These are phyloP conservation scores for Drosophila repleta DNA, from an alignment of 1,140 invertebrate species.

Conservation along the genomic window DNA sequence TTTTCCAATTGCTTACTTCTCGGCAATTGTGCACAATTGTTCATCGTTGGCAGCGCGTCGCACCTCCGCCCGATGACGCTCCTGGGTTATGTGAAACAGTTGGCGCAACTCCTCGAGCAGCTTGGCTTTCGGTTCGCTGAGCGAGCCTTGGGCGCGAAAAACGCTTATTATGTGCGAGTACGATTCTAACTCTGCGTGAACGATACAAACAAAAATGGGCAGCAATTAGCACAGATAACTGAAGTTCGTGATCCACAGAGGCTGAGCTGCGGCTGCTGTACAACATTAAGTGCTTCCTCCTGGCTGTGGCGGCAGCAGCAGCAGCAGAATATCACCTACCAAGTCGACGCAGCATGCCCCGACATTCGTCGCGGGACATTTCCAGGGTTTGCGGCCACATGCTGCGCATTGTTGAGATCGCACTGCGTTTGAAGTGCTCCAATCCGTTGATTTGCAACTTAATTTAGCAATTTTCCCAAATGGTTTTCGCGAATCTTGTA, in stretches of 20 bases:
- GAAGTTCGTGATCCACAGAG: neutral
- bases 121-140: conserved; percentile 93
- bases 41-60: conserved; percentile 96
- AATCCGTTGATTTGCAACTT: conserved; percentile 47
- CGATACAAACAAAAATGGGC: conserved; percentile 33
- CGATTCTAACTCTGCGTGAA: conserved; percentile 92
- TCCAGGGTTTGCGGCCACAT: conserved; percentile 91
- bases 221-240: conserved; percentile 25
- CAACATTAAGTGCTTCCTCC: conserved; percentile 28
- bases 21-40: conserved; percentile 93
- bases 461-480: conserved; percentile 51
- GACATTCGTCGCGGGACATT: conserved; percentile 93
- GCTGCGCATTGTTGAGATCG: conserved; percentile 64
- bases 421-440: conserved; percentile 50
- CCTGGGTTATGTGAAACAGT: conserved; percentile 93
- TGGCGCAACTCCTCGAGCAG: conserved; percentile 92
- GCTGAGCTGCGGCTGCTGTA: conserved; percentile 1
- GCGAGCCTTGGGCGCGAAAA: conserved; percentile 94
- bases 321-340: conserved; percentile 85
- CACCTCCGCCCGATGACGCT: conserved; percentile 95
- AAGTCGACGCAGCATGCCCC: conserved; percentile 92
- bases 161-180: conserved; percentile 95
- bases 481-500: conserved; percentile 55
- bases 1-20: conserved; percentile 88
- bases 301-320: conserved; percentile 25